Evolutionary conservation across 1,140 invertebrate genomes (phyloP), one percentile per base, ranked within the genome.

Genomic region (Nasonia longicornis): DNA sequence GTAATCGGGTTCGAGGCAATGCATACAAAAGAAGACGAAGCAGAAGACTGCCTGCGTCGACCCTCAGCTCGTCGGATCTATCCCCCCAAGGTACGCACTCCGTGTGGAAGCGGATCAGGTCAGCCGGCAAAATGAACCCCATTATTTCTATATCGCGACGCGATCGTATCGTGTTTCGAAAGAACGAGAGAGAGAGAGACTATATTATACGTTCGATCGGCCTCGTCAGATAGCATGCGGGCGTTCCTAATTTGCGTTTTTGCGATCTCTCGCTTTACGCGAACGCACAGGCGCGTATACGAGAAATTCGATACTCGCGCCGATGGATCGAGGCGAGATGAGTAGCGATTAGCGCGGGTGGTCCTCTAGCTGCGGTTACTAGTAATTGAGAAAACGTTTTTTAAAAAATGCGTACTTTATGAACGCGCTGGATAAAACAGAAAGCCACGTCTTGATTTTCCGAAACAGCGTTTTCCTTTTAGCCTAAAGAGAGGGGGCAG

Each of bases 101-200:
- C 26, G 64, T 29, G 26, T 63, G 26, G 29, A 31, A 11, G 64
- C 64, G 64, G 64, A 31, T 42, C 74, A 66, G 74, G 58, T 76
- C 58, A 66, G 29, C 35, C 35, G 35, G n/a, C 74, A 66, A 76
- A 76, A 64, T 76, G 74, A 76, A 66, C 58, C 74, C 58, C 74
- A 76, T 76, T 76, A 76, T 76, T 76, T 42, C 58, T 26, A 42
- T 26, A 42, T 64, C 74, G 74, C 74, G 29, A 76, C 58, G 74
- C 73, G 26, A 63, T 22, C 52, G 52, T 66, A 66, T 76, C 58
- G 35, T 22, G 16, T 76, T 76, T 42, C 74, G 3, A n/a, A 66
- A 70, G 58, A 52, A 31, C 3, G n/a, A 66, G n/a, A 14, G 74
- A 29, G 58, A 26, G 26, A 26, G 26, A 26, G 26, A 26, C 52